Evolutionary conservation across 2,113 vertebrate genomes (phyloP), one percentile per base, ranked within the genome.

Genomic region (Tauraco erythrolophus): DNA sequence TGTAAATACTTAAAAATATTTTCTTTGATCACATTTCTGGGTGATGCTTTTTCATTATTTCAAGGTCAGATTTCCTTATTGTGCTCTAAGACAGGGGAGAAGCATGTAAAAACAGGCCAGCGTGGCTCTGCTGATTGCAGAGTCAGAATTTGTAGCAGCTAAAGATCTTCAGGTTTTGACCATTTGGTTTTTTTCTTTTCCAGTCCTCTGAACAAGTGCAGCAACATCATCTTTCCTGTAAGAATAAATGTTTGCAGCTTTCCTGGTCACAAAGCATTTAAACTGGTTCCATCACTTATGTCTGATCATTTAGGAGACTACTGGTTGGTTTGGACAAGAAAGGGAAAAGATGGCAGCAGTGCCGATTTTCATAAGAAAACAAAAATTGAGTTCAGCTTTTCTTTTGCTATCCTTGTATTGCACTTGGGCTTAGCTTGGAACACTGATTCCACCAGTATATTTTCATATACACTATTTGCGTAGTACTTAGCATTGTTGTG

Each of bases 21-120:
- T 9, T 62, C n/a, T 84, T 80, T 65, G 51, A 69, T 72, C 41
- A 62, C 19, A 77, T 50, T 88, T 18, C 33, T 85, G 57, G 23
- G 14, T 48, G 6, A 4, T 7, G 16, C 3, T 85, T 68, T 71
- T 41, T 58, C 17, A 43, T 21, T n/a, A 53, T n/a, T 57, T 88
- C 58, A 37, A 43, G 37, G 57, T 4, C 48, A 24, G 21, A 57
- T 60, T 93, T 88, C 43, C 23, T 66, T 75, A n/a, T 7, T 0
- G 0, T 21, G 33, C 24, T 23, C 3, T 6, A 60, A 54, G 30
- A 58, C 60, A 66, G 6, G 17, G 6, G 6, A 3, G 2, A 7
- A 88, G n/a, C 19, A 46, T 11, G 6, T 31, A n/a, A 53, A 79
- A 84, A 65, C 6, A 74, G 86, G n/a, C 10, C 46, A 72, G 27